A percentile compares a stretch with the other conserved stretches of the same genome.
Conservation (phyloP, 2,888 invertebrate genomes). For the Tinea pellionella region DNA sequence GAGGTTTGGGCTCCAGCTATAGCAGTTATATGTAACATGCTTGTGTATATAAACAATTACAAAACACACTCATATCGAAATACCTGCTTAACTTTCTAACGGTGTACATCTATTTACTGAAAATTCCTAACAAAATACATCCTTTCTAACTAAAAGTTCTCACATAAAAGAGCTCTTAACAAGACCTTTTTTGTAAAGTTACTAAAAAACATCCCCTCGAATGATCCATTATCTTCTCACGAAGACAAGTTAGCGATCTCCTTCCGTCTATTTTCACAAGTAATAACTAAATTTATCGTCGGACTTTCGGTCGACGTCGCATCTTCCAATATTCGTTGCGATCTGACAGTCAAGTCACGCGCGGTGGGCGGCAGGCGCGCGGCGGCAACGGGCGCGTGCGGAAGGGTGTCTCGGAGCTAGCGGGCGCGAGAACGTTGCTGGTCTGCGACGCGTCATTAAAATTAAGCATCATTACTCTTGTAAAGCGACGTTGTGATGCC, state of each 20-base stretch:
- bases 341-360: slow-evolving; percentile 45
- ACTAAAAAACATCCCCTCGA: slow-evolving; percentile 58
- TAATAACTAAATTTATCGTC: slow-evolving; percentile 70
- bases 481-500: slow-evolving; percentile 51
- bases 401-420: slow-evolving; percentile 26
- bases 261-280: slow-evolving; percentile 69
- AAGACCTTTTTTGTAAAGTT: slow-evolving; percentile 57
- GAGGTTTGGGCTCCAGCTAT: too few relatives aligned
- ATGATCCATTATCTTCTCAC: slow-evolving; percentile 68
- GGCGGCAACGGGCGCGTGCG: slow-evolving; percentile 23
- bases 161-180: slow-evolving; percentile 62
- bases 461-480: slow-evolving; percentile 69
- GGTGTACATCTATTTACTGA: background rate
- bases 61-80: background rate
- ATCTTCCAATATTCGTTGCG: slow-evolving; percentile 52
- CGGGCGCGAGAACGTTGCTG: slow-evolving; percentile 23
- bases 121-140: slow-evolving; percentile 35
- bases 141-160: slow-evolving; percentile 49
- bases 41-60: too few relatives aligned
- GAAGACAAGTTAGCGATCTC: slow-evolving; percentile 68
- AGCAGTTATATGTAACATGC: too few relatives aligned
- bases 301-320: slow-evolving; percentile 55
- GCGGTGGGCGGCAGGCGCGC: slow-evolving; percentile 21
- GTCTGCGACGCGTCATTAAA: slow-evolving; percentile 62
- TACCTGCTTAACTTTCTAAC: background rate